Evolutionary conservation across 1,140 invertebrate genomes (phyloP).

Genomic region (Subanguina moxae): DNA sequence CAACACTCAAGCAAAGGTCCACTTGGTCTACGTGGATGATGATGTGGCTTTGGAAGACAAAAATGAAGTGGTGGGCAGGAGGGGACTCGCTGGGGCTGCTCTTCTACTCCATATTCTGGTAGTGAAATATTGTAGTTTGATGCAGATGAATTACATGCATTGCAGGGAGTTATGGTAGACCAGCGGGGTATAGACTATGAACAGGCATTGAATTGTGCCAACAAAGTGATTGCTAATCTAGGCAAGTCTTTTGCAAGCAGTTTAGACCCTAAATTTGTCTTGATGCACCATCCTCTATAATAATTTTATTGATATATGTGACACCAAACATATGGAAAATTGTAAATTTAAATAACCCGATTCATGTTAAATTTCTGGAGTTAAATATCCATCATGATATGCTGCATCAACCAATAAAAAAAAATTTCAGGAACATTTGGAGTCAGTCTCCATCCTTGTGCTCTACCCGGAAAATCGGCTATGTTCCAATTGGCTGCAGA

Average conservation of each 20-base stretch:
- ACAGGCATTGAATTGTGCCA: constrained; percentile 59
- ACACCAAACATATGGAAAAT: no score
- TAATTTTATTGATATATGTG: no score
- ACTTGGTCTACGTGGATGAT: constrained; percentile 50
- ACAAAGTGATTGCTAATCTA: constrained; percentile 57
- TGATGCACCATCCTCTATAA: no score
- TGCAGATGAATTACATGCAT: no score
- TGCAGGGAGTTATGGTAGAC: constrained; percentile 68
- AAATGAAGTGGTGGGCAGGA: constrained; percentile 65
- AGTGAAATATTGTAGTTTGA: no score
- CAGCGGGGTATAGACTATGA: constrained; percentile 64
- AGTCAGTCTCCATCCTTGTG: constrained; percentile 70
- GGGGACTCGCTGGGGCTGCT: constrained; percentile 73
- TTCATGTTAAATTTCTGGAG: no score
- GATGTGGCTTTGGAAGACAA: constrained; percentile 49
- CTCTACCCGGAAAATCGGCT: constrained; percentile 67
- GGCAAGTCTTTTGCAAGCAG: constrained; percentile 44
- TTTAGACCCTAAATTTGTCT: no score
- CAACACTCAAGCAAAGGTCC: constrained; percentile 69
- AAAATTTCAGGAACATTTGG: constrained; percentile 68
- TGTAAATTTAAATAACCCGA: no score
- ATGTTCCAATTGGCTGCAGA: constrained; percentile 69
- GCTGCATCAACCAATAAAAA: no score
- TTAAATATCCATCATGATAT: no score
- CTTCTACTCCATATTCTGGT: constrained; percentile 68